Percentiles rank a stretch among this genome's conserved stretches.
Evolutionary conservation across 2,113 vertebrate genomes (phyloP).

Genomic region (Lethenteron camtschaticum): DNA sequence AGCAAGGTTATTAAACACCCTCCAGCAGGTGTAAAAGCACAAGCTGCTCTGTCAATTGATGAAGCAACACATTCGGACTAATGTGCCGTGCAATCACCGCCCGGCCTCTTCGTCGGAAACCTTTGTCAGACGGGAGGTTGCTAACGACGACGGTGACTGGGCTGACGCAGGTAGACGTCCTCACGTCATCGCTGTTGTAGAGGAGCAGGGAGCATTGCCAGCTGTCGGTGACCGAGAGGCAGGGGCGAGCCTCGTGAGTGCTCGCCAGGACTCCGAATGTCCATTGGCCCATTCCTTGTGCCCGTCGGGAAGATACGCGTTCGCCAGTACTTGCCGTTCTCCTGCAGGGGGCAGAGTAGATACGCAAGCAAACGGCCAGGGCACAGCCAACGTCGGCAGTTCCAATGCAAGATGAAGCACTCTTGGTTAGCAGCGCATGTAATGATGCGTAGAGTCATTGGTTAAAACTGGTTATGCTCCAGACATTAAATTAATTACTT

Average conservation of each 20-base stretch:
- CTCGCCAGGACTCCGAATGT: conserved; percentile 52
- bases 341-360: conserved; percentile 22
- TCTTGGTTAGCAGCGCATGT: no score
- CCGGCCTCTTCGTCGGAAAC: conserved; percentile 17
- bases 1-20: not conserved
- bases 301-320: conserved; percentile 17
- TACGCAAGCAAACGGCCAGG: not conserved
- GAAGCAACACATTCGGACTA: no score
- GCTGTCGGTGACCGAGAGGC: conserved; percentile 23
- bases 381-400: no score
- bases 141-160: conserved; percentile 26
- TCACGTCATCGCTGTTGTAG: conserved; percentile 58
- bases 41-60: no score
- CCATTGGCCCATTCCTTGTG: conserved; percentile 10
- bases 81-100: no score
- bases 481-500: no score
- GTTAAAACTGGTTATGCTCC: no score
- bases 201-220: conserved; percentile 54
- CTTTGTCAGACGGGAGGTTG: conserved; percentile 24
- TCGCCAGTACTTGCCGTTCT: conserved; percentile 40
- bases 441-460: no score
- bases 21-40: not conserved
- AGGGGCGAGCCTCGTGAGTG: conserved; percentile 18
- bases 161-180: conserved; percentile 23
- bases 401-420: no score